A percentile compares a stretch with the other conserved stretches of the same genome.
phyloP scores from a whole-genome alignment of 1,140 invertebrate genomes.

The Mactra quadrangularis region DNA sequence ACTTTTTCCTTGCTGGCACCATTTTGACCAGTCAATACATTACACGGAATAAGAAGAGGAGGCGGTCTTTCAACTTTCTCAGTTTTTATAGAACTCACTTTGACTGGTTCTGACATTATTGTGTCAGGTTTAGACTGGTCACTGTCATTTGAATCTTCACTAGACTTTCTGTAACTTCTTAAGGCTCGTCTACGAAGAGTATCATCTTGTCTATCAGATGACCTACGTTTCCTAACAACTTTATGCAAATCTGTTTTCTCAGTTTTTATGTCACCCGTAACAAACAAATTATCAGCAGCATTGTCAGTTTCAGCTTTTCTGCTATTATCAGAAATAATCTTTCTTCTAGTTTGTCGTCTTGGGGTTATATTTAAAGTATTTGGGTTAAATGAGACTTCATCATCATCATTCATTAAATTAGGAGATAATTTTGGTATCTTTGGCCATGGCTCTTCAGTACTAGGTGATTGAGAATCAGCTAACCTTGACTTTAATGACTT shows the following conservation, averaged over 20 bases:
- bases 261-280: conserved; percentile 8
- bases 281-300: background rate
- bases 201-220: conserved; percentile 39
- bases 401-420: conserved; percentile 33
- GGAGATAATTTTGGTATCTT: conserved; percentile 57
- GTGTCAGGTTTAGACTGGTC: conserved; percentile 56
- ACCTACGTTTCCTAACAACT: conserved; percentile 17
- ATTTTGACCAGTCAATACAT: conserved; percentile 19
- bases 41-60: conserved; percentile 52
- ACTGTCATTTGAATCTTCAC: conserved; percentile 58
- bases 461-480: background rate
- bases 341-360: conserved; percentile 21
- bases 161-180: conserved; percentile 40
- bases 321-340: conserved; percentile 4
- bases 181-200: conserved; percentile 16
- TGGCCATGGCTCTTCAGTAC: conserved; percentile 44
- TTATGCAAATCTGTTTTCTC: conserved; percentile 5
- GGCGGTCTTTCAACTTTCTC: conserved; percentile 49
- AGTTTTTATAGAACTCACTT: background rate
- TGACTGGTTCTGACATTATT: conserved; percentile 31
- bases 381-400: conserved; percentile 41
- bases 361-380: background rate
- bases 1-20: conserved; percentile 11
- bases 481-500: conserved; percentile 35
- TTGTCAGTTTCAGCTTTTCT: conserved; percentile 2